These are phyloP conservation scores for Catharus ustulatus DNA, from an alignment of 2,797 vertebrate species.

Conservation along the genomic window DNA sequence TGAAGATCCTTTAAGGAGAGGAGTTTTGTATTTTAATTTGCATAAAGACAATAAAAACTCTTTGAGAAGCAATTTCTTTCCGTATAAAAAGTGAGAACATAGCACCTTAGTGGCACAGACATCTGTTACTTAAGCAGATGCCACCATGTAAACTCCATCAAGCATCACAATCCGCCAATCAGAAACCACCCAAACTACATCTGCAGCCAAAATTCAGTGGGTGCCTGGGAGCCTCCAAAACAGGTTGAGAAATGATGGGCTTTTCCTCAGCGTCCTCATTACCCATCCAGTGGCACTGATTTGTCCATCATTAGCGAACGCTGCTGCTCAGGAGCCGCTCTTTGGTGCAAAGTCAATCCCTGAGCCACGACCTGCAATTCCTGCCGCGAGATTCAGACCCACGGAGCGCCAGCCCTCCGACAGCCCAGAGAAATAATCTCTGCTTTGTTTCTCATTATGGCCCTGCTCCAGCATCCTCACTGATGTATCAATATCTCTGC, in stretches of 20 bases:
- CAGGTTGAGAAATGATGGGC: slow-evolving; percentile 31
- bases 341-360: neutral
- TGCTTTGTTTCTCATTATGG: slow-evolving; percentile 53
- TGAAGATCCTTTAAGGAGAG: slow-evolving; percentile 73
- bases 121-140: slow-evolving; percentile 82
- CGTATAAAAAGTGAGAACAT: slow-evolving; percentile 81
- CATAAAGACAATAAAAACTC: slow-evolving; percentile 81
- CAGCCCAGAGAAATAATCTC: neutral
- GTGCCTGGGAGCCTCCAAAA: slow-evolving; percentile 49
- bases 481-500: slow-evolving; percentile 35
- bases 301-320: neutral
- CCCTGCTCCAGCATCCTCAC: neutral
- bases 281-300: slow-evolving; percentile 9
- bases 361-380: neutral
- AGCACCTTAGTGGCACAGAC: slow-evolving; percentile 80
- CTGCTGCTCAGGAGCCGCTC: neutral
- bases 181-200: slow-evolving; percentile 49
- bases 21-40: slow-evolving; percentile 75
- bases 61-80: slow-evolving; percentile 75
- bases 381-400: neutral
- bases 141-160: slow-evolving; percentile 70
- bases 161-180: slow-evolving; percentile 64
- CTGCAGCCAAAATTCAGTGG: slow-evolving; percentile 64
- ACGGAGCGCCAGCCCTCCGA: neutral
- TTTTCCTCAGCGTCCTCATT: slow-evolving; percentile 39